Evolutionary conservation across 1,140 invertebrate species (phyloP), one percentile per base, ranked within the genome.

Genomic region (Drosophila kohkoa): DNA sequence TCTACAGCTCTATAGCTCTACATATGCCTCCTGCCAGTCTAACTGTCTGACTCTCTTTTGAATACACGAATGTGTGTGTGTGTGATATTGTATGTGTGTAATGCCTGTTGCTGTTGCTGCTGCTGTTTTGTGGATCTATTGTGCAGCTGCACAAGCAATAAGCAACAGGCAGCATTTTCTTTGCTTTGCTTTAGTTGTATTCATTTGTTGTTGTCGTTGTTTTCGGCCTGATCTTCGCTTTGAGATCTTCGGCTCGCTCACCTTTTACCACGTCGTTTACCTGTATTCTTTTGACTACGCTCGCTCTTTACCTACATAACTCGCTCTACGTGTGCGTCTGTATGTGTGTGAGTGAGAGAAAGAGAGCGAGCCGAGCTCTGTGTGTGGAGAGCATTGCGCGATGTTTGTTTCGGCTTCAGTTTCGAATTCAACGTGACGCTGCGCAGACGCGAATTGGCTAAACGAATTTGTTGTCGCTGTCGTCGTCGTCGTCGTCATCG

Each of bases 391-490:
- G 79, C 51, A 67, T 30, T 66, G 54, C 32, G 69, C 41, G 54
- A 66, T 16, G 54, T 55, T 32, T 15, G 38, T 20, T 75, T 80
- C 66, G 73, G 68, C 58, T 77, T 87, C 80, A 91, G 90, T 91
- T 85, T 86, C 77, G 80, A 87, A 75, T 69, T 74, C 52, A 82
- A 91, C 89, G 87, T 91, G 81, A 87, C 77, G 82, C 86, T 91
- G 90, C 90, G 80, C 86, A 91, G 89, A 83, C 85, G 89, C 89
- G 72, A 81, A 76, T 72, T 66, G 80, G 41, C 28, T 16, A 49
- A 52, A 41, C 25, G 62, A 43, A 38, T 32, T 38, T 10, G 35
- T 38, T 38, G 52, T 57, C 16, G 16, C 25, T 25, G 8, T 32
- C 32, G 32, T 32, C 35, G 35, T 38, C 35, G 35, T 11, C 35